Percentiles rank a stretch among this genome's conserved stretches.
These are phyloP conservation scores for Tupiocoris notatus DNA, from an alignment of 2,888 invertebrate species.

Conservation along the genomic window DNA sequence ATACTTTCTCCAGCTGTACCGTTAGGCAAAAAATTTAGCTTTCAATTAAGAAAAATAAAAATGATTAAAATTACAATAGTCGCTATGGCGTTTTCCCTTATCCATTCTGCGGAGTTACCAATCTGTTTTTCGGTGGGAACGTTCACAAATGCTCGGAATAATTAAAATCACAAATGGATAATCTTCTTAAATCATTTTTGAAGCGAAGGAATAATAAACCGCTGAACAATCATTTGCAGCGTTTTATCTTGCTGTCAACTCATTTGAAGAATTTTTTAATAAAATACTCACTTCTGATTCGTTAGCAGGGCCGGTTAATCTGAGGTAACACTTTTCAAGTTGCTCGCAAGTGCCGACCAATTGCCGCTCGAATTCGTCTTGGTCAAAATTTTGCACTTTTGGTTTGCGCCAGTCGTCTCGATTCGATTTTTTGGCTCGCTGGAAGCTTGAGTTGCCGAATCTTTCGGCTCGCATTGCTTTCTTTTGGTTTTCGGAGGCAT, in stretches of 20 bases:
- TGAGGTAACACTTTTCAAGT: constrained; percentile 92
- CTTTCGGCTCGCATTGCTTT: background rate
- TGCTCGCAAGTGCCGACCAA: constrained; percentile 92
- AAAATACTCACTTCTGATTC: constrained; percentile 31
- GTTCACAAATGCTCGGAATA: too few relatives aligned
- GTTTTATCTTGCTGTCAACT: background rate
- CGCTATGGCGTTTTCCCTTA: too few relatives aligned
- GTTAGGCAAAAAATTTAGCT: too few relatives aligned
- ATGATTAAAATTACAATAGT: too few relatives aligned
- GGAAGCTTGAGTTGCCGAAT: background rate
- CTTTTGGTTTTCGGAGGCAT: background rate
- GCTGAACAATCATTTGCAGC: too few relatives aligned
- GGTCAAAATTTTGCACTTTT: background rate
- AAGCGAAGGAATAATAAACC: too few relatives aligned
- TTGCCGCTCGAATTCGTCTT: constrained; percentile 56
- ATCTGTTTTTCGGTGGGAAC: too few relatives aligned
- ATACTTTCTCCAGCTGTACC: too few relatives aligned
- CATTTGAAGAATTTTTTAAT: background rate
- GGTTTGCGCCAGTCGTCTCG: background rate
- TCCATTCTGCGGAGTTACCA: too few relatives aligned
- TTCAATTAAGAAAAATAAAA: too few relatives aligned
- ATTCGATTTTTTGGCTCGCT: background rate
- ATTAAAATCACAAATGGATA: too few relatives aligned
- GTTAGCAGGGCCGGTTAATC: constrained; percentile 71
- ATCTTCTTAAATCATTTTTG: too few relatives aligned